phyloP scores from a whole-genome alignment of 2,113 vertebrate genomes.

The Hemibagrus wyckioides region DNA sequence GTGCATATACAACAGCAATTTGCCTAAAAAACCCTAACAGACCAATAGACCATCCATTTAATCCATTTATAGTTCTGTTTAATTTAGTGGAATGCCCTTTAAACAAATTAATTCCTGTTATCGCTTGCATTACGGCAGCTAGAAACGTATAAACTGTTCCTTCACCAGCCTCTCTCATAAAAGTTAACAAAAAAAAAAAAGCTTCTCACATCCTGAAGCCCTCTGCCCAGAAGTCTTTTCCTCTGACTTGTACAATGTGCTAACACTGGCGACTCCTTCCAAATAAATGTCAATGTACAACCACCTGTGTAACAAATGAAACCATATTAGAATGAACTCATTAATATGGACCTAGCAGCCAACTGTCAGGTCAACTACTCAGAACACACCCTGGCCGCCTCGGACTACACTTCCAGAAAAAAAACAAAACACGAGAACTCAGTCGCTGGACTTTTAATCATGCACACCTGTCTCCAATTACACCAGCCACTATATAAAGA shows the following conservation, averaged over 20 bases:
- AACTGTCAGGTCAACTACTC: too few relatives aligned
- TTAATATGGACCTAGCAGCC: background rate
- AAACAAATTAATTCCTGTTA: background rate
- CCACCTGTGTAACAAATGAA: background rate
- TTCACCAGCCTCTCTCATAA: background rate
- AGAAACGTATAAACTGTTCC: background rate
- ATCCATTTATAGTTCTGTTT: background rate
- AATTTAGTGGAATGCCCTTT: background rate
- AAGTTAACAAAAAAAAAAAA: background rate
- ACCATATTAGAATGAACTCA: background rate
- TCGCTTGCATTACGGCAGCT: background rate
- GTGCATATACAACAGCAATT: background rate
- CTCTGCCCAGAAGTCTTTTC: background rate
- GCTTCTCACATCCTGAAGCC: background rate
- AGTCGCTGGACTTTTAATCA: too few relatives aligned
- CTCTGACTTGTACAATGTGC: background rate
- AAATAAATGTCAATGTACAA: background rate
- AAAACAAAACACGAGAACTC: too few relatives aligned
- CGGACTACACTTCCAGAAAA: too few relatives aligned
- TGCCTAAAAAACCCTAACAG: background rate
- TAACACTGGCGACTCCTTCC: background rate
- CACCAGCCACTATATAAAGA: too few relatives aligned
- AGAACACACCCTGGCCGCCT: too few relatives aligned
- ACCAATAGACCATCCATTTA: background rate
- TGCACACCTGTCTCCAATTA: too few relatives aligned